Evolutionary conservation across 2,888 invertebrate genomes (phyloP), one percentile per base, ranked within the genome.

Genomic region (Pherbina coryleti): DNA sequence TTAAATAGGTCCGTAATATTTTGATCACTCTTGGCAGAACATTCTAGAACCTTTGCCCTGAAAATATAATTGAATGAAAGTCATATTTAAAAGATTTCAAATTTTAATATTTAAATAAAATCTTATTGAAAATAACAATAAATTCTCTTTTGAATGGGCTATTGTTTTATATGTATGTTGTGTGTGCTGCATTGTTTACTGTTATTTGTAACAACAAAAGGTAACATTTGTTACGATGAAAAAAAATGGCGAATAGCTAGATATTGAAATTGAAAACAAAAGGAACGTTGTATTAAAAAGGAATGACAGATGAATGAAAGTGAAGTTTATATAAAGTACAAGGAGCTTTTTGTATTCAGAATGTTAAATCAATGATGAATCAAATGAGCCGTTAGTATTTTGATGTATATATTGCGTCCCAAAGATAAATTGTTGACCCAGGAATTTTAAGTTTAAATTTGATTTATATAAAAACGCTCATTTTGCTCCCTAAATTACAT

Each of bases 1-100:
- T 94, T 93, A 90, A 97, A 97, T 78, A 96, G 92, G 83, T 96
- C 95, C 84, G 93, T 93, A 81, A 96, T 93, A 88, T 94, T 94
- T 85, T 92, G 92, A 88, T 95, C 94, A 86, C 94, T 94, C 88
- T 95, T 95, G 19, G 95, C 95, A 69, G 94, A 95, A 88, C 94
- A 95, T 88, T 94, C 95, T 84, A 95, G 90, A 67, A 95, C 93
- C 89, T 94, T 94, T 77, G 93, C 93, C 84, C 94, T 93, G 91
- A 3, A 91, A 90, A 77, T 11, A 28, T 37, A 60, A 37, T 55
- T 22, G 14, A 31, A 51, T 9, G 51, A 19, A 69, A 51, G 17
- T 4, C 17, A 22, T 19, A 22, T 7, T 60, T 60, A 17, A 19
- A 67, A n/a, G n/a, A n/a, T n/a, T n/a, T n/a, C n/a, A n/a, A 66